Evolutionary conservation across 2,797 vertebrate genomes (phyloP).

Genomic region (Lepilemur ruficaudatus): DNA sequence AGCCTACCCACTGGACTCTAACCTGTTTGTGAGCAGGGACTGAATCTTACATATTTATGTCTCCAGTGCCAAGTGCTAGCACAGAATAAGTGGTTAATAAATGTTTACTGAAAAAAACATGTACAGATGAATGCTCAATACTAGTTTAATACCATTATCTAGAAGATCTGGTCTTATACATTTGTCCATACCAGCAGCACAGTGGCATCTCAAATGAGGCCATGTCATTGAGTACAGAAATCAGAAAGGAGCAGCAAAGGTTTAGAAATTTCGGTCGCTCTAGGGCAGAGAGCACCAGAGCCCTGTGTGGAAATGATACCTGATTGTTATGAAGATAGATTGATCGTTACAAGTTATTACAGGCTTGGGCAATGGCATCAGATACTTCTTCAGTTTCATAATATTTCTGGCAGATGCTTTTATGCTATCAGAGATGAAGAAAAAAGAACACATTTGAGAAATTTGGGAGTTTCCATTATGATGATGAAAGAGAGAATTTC

Average conservation of each 20-base stretch:
- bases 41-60: not conserved
- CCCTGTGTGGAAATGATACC: not conserved
- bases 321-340: not conserved
- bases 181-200: not conserved
- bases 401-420: not conserved
- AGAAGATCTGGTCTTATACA: not conserved
- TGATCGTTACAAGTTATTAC: not conserved
- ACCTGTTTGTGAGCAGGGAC: not conserved
- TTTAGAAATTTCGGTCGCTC: not conserved
- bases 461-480: slow-evolving; percentile 66
- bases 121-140: not conserved
- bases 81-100: not conserved
- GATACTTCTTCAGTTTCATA: not conserved
- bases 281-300: not conserved
- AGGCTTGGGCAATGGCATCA: not conserved
- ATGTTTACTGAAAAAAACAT: not conserved
- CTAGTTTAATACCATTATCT: not conserved
- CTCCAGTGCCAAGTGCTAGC: not conserved
- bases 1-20: not conserved
- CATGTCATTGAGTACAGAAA: not conserved
- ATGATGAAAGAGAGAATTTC: slow-evolving; percentile 31
- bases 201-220: not conserved
- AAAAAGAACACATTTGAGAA: slow-evolving; percentile 19
- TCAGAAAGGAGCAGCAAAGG: not conserved
- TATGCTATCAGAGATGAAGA: not conserved